These are phyloP conservation scores for Lepidotrigona ventralis DNA, from an alignment of 1,140 invertebrate genomes.

Conservation along the genomic window DNA sequence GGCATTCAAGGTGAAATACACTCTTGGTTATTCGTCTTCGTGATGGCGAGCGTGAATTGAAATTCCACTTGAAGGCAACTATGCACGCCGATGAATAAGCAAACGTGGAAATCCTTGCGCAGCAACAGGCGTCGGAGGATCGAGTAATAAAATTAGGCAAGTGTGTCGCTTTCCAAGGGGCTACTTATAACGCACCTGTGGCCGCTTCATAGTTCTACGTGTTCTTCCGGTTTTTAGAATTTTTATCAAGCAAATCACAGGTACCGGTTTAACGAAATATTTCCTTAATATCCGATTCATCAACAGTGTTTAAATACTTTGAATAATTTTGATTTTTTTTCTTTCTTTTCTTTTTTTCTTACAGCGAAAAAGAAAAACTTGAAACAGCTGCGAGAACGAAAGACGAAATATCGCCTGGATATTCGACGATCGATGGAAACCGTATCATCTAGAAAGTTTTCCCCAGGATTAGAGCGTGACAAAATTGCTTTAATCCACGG, in stretches of 20 bases:
- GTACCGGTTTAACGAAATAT: constrained; percentile 3
- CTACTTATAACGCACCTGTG: constrained; percentile 39
- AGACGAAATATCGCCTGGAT: constrained; percentile 21
- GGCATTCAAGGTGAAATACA: background rate
- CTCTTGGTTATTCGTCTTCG: background rate
- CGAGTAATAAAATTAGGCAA: constrained; percentile 69
- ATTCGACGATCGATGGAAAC: constrained; percentile 41
- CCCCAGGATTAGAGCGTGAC: constrained; percentile 73
- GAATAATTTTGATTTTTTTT: background rate
- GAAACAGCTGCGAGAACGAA: background rate
- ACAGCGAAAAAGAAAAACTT: background rate
- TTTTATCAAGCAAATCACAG: constrained; percentile 25
- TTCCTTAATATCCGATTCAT: background rate
- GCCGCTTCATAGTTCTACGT: background rate
- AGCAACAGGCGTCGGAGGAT: constrained; percentile 13
- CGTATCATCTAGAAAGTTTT: constrained; percentile 66
- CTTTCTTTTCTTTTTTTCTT: background rate
- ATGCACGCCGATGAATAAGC: constrained; percentile 16
- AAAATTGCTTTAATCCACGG: constrained; percentile 70
- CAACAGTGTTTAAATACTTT: background rate
- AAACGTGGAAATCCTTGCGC: constrained; percentile 41
- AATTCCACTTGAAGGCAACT: background rate
- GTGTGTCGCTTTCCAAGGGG: constrained; percentile 70
- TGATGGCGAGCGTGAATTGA: background rate
- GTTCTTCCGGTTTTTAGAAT: constrained; percentile 32